Base-by-base conservation (phyloP, 53 echinoderm and acorn worm species). In the Stichopus horrens region DNA sequence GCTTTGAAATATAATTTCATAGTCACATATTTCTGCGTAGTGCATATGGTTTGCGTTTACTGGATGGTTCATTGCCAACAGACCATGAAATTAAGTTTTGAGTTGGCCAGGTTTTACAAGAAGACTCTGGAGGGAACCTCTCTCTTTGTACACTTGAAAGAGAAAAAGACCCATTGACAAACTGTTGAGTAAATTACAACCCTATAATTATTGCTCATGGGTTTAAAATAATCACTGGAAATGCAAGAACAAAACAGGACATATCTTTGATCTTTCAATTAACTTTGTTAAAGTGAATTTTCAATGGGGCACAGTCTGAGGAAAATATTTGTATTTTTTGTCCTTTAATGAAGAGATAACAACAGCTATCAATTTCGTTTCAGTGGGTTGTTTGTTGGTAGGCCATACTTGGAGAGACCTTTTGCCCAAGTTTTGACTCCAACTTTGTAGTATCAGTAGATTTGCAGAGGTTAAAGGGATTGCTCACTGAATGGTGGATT, bases 71-170 rank as follows among this genome's bases (percentile, higher is more conserved):
- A 81, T 21, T 19, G 81, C 81, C 71, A 81, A 81, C 81, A 55
- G 81, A 81, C 54, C 57, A 56, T 81, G 81, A 81, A 81, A 81
- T 81, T 55, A 81, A 81, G 81, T 81, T 81, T 37, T 81, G 56
- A 53, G 5, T 19, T 19, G 56, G 57, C 58, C n/a, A 10, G 21
- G 14, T 57, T 21, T 71, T 71, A 20, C 71, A 18, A 20, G 19
- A 18, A 18, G 71, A 71, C 16, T n/a, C 21, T 4, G 71, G 19
- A 67, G 19, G 18, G 6, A 71, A 71, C 6, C 6, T n/a, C 18
- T n/a, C 18, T 6, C 16, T 7, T 9, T 59, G 8, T 71, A 71
- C 6, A 71, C 71, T 13, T 71, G n/a, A 18, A 71, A 71, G 19
- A 18, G 6, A 16, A 71, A 71, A 7, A 71, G 71, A 18, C 19